phyloP scores from a whole-genome alignment of 1,140 invertebrate species.

The Brachionus koreanus region DNA sequence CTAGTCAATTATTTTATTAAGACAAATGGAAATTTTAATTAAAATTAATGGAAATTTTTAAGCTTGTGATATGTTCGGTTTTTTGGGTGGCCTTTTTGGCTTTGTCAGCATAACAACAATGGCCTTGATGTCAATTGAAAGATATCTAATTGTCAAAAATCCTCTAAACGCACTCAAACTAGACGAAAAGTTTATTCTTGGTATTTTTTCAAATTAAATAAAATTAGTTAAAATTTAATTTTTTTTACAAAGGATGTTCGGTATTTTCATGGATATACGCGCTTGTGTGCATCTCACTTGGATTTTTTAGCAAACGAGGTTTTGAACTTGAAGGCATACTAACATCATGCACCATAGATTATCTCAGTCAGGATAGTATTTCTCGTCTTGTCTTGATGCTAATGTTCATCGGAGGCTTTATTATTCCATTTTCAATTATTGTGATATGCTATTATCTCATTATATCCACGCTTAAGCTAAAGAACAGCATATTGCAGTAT shows the following conservation, averaged over 20 bases:
- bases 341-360: constrained; percentile 41
- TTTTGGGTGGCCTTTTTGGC: constrained; percentile 35
- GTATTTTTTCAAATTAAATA: background rate
- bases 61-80: constrained; percentile 6
- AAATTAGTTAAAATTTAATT: background rate
- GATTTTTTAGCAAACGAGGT: background rate
- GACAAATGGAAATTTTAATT: background rate
- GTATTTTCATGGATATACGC: constrained; percentile 15
- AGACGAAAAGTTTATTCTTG: background rate
- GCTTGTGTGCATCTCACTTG: background rate
- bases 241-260: background rate
- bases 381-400: background rate
- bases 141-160: constrained; percentile 15
- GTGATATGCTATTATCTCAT: constrained; percentile 9
- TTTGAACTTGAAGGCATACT: constrained; percentile 27
- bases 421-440: constrained; percentile 23
- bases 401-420: constrained; percentile 24
- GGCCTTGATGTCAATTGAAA: constrained; percentile 4
- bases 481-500: background rate
- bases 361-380: background rate
- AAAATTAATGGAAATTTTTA: background rate
- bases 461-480: background rate
- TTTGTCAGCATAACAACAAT: constrained; percentile 36
- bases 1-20: background rate
- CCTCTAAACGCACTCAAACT: constrained; percentile 25